A percentile compares a stretch with the other conserved stretches of the same genome.
phyloP scores from a whole-genome alignment of 2,797 vertebrate species.

The Pangasius mekongensis region DNA sequence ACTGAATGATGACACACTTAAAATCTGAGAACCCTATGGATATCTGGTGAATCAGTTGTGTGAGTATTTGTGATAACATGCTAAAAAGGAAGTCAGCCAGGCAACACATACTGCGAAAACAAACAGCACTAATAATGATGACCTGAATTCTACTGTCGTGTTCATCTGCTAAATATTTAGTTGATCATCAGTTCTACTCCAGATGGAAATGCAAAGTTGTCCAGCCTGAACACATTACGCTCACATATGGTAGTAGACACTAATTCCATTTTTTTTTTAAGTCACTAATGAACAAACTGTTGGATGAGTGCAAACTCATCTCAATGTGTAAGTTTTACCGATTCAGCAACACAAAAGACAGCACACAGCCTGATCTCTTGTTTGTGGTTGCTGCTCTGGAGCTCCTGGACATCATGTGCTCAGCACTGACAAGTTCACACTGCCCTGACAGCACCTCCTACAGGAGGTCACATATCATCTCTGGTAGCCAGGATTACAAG shows the following conservation, averaged over 20 bases:
- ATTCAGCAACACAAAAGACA: constrained; percentile 39
- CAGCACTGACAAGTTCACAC: constrained; percentile 72
- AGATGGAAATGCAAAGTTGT: constrained; percentile 33
- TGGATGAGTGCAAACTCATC: constrained; percentile 14
- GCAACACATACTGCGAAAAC: constrained; percentile 25
- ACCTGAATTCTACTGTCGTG: constrained; percentile 19
- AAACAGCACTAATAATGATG: constrained; percentile 32
- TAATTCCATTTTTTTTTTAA: constrained; percentile 14
- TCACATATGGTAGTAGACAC: constrained; percentile 21
- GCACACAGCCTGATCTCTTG: constrained; percentile 30
- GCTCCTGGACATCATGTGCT: constrained; percentile 56
- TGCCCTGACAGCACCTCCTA: constrained; percentile 79
- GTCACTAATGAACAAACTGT: constrained; percentile 21
- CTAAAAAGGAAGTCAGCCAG: constrained; percentile 23
- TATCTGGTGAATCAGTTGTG: constrained; percentile 6
- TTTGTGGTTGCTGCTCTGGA: constrained; percentile 44
- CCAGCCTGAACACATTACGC: constrained; percentile 22
- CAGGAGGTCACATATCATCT: constrained; percentile 71
- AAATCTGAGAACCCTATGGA: background rate
- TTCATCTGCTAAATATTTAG: constrained; percentile 35
- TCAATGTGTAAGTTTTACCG: constrained; percentile 6
- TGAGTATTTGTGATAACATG: constrained; percentile 1
- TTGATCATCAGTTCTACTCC: constrained; percentile 13
- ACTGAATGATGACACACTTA: constrained; percentile 9
- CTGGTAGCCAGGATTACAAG: constrained; percentile 66